Percentiles rank a stretch among this genome's conserved stretches.
phyloP scores from a whole-genome alignment of 2,888 invertebrate species.

The Erebia palarica region DNA sequence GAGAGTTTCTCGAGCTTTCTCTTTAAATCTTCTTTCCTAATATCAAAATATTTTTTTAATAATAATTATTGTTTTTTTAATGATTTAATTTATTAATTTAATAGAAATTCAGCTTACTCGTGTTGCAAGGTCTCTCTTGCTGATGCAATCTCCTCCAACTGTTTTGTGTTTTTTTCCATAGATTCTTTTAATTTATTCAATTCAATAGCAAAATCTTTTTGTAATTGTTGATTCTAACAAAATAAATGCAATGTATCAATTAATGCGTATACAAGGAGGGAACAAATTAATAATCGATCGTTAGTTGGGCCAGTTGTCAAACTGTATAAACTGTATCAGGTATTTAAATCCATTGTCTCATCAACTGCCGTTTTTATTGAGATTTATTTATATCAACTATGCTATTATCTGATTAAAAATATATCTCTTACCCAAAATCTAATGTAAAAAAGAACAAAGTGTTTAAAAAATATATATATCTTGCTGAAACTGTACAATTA shows the following conservation, averaged over 20 bases:
- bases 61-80: neutral
- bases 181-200: conserved; percentile 63
- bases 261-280: too few species aligned
- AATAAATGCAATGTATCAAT: neutral
- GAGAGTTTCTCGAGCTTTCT: conserved; percentile 60
- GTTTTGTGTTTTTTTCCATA: conserved; percentile 60
- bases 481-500: conserved; percentile 37
- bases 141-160: conserved; percentile 66
- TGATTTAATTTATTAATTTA: neutral
- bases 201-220: conserved; percentile 63
- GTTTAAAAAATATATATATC: too few species aligned
- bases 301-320: too few species aligned
- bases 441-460: too few species aligned
- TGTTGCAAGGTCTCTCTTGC: conserved; percentile 64
- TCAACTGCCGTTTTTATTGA: too few species aligned
- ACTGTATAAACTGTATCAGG: too few species aligned
- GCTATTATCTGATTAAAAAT: too few species aligned
- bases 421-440: too few species aligned
- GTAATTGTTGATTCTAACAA: conserved; percentile 59
- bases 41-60: conserved; percentile 10
- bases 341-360: too few species aligned
- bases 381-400: too few species aligned
- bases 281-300: too few species aligned
- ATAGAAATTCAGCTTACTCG: conserved; percentile 57
- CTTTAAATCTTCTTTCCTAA: conserved; percentile 70